Evolutionary conservation across 2,113 vertebrate species (phyloP).

Genomic region (Oreochromis aureus): DNA sequence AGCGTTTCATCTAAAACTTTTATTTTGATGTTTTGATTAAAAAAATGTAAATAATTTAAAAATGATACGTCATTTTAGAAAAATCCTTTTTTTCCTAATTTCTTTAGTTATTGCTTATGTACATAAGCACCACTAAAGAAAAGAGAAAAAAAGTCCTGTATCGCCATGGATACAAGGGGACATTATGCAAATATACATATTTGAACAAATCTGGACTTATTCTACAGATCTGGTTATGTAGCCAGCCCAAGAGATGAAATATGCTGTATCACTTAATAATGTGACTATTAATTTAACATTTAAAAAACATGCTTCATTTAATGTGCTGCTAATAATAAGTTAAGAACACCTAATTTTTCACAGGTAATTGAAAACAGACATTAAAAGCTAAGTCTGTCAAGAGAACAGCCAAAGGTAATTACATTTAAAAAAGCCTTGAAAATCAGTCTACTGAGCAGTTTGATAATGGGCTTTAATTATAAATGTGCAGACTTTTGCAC

Average conservation of each 20-base stretch:
- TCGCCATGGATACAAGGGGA: neutral
- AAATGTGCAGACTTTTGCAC: constrained; percentile 40
- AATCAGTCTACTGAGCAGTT: constrained; percentile 17
- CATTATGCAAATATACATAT: neutral
- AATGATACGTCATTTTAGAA: neutral
- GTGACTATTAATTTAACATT: neutral
- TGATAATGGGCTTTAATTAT: constrained; percentile 35
- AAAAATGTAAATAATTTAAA: neutral
- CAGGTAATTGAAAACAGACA: constrained; percentile 36
- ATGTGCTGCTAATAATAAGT: neutral
- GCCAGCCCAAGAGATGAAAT: neutral
- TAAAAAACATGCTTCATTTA: neutral
- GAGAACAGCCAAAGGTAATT: constrained; percentile 15
- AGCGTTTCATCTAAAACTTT: neutral
- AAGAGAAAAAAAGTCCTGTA: neutral
- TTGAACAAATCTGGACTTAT: neutral
- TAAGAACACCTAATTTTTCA: neutral
- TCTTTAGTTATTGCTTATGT: neutral
- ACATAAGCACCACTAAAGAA: neutral
- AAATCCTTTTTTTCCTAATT: rapidly evolving
- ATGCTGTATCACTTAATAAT: neutral
- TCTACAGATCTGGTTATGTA: neutral
- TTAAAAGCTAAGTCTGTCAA: constrained; percentile 14
- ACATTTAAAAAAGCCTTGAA: neutral
- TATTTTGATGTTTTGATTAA: neutral